Evolutionary conservation across 2,888 invertebrate species (phyloP), one percentile per base, ranked within the genome.

Genomic region (Nasonovia ribisnigri): DNA sequence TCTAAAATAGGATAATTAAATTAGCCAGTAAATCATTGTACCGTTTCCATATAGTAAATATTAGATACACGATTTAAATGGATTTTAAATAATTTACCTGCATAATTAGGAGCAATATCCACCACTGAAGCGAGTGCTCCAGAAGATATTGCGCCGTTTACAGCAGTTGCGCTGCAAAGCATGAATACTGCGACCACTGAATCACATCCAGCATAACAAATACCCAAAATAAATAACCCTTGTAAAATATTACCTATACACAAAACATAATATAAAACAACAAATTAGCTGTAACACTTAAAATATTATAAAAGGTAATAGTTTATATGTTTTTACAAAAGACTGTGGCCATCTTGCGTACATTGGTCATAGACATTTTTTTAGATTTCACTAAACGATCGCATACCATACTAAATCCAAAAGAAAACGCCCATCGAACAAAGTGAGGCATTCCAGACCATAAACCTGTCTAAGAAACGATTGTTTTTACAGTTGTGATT

Each of bases 111-210:
- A 94, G 97, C 97, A 90, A 97, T 96, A 95, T 97, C 97, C 20
- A 97, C 97, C 94, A 97, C 96, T 92, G 96, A 97, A 6, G 97
- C 97, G 60, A 97, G 95, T 1, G 97, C 97, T 0, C 97, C 97
- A 0, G 97, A 97, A 0, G 97, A 97, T 3, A 97, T 96, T 0
- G 97, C 97, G 0, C 97, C 97, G 95, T 97, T 97, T 16, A 97
- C 96, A 84, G 97, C 96, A 2, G 97, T 97, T 0, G 97, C 97
- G n/a, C 96, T 94, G 77, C 97, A 96, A 94, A 97, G 96, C 94
- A 97, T 96, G 5, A 97, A 95, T 88, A 97, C 96, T 0, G 97
- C 97, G 5, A 96, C 96, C 1, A 95, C 96, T 10, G 96, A 96
- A 95, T 97, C 96, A 95, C 97, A 97, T 0, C 97, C 97, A 60